phyloP scores from a whole-genome alignment of 2,113 vertebrate genomes.

The Recurvirostra avosetta region DNA sequence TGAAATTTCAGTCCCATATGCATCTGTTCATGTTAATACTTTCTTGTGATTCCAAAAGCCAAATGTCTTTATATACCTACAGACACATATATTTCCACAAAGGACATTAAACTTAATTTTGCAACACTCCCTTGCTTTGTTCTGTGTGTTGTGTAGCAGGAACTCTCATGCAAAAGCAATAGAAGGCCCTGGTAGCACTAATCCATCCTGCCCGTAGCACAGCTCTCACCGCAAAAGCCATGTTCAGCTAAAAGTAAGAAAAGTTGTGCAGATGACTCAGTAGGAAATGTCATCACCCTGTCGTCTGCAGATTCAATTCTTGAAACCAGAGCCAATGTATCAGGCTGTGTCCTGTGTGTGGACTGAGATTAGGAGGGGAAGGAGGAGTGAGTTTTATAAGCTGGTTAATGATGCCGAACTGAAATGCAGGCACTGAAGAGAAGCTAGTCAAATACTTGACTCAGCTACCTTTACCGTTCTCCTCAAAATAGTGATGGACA shows the following conservation, averaged over 20 bases:
- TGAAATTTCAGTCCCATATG: neutral
- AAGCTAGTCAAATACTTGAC: neutral
- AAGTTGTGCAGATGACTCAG: neutral
- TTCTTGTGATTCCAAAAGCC: neutral
- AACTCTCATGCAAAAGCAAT: neutral
- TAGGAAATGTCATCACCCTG: neutral
- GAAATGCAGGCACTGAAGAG: neutral
- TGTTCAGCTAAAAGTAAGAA: neutral
- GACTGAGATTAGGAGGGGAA: neutral
- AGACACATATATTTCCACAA: neutral
- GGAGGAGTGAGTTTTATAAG: neutral
- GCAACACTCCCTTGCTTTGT: neutral
- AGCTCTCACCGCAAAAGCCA: neutral
- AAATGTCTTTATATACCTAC: neutral
- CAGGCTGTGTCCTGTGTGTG: neutral
- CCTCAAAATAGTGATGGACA: neutral
- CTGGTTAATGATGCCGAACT: neutral
- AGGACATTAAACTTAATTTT: neutral
- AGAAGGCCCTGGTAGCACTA: neutral
- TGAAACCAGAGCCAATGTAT: neutral
- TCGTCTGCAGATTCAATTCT: neutral
- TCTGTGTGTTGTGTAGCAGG: neutral
- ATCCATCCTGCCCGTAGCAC: neutral
- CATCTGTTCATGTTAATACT: neutral
- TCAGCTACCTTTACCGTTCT: neutral